These are phyloP conservation scores for Drosophila albomicans DNA, from an alignment of 1,140 invertebrate species.

Conservation along the genomic window DNA sequence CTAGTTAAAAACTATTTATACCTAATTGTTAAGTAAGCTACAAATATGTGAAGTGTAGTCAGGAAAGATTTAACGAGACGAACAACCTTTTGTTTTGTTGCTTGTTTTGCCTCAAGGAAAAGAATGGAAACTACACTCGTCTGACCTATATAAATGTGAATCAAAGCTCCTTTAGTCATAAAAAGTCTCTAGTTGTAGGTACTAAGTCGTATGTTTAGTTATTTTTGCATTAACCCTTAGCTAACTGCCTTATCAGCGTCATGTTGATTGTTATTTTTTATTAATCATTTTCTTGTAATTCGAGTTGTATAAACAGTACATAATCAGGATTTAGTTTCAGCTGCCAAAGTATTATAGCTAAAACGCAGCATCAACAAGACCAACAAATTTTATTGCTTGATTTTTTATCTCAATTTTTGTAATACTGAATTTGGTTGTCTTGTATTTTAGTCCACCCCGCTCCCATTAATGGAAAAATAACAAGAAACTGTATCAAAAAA, in stretches of 20 bases:
- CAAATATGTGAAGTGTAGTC: constrained; percentile 29
- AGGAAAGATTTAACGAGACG: background rate
- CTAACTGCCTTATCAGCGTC: constrained; percentile 69
- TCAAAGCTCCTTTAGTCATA: constrained; percentile 78
- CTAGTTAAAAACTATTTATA: constrained; percentile 75
- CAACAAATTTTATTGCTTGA: constrained; percentile 31
- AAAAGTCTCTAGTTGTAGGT: constrained; percentile 64
- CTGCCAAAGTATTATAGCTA: constrained; percentile 75
- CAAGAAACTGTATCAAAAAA: constrained; percentile 49
- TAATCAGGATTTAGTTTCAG: constrained; percentile 51
- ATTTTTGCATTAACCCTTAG: constrained; percentile 61
- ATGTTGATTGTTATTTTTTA: constrained; percentile 57
- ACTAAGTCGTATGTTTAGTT: constrained; percentile 70
- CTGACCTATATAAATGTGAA: constrained; percentile 64
- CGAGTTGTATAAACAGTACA: constrained; percentile 35
- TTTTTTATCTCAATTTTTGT: constrained; percentile 66
- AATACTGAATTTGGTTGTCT: constrained; percentile 26
- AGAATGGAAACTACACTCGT: constrained; percentile 12
- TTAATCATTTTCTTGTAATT: constrained; percentile 45
- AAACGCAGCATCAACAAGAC: constrained; percentile 43
- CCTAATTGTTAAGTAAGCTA: constrained; percentile 31
- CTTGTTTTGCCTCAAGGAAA: constrained; percentile 1
- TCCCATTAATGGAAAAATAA: constrained; percentile 41
- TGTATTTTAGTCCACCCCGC: constrained; percentile 20
- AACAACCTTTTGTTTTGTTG: background rate